Conservation (phyloP, 2,113 vertebrate species). For the Romanogobio albipinnatus region DNA sequence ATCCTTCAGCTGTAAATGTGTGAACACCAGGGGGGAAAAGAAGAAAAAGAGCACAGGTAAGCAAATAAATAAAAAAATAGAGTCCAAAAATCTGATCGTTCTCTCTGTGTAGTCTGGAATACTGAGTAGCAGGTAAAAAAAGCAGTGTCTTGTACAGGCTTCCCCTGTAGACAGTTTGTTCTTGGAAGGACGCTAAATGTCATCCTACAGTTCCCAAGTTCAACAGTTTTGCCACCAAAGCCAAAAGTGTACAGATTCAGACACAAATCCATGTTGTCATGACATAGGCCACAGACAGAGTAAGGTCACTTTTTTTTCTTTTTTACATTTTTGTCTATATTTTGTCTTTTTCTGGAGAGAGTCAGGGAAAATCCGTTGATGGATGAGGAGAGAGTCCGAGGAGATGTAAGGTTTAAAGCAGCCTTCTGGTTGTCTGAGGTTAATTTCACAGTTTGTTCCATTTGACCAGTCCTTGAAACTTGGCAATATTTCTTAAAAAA, state of each 20-base stretch:
- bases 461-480: constrained; percentile 72
- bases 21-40: constrained; percentile 61
- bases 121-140: constrained; percentile 66
- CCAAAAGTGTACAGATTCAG: constrained; percentile 43
- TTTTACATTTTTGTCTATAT: background rate
- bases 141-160: constrained; percentile 63
- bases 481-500: constrained; percentile 67
- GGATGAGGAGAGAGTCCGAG: constrained; percentile 54
- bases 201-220: constrained; percentile 57
- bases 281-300: constrained; percentile 68
- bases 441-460: constrained; percentile 86
- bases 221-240: constrained; percentile 52
- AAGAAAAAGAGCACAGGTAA: constrained; percentile 42
- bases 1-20: constrained; percentile 80
- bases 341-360: constrained; percentile 32
- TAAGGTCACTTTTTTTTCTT: constrained; percentile 67
- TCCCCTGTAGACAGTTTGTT: constrained; percentile 73
- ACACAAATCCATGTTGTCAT: constrained; percentile 58
- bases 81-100: constrained; percentile 66
- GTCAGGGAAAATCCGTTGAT: background rate
- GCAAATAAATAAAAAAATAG: constrained; percentile 72
- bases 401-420: constrained; percentile 69
- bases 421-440: constrained; percentile 77
- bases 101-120: constrained; percentile 75
- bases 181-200: constrained; percentile 54